Evolutionary conservation across 2,888 invertebrate genomes (phyloP).

Genomic region (Metallyticus violacea): DNA sequence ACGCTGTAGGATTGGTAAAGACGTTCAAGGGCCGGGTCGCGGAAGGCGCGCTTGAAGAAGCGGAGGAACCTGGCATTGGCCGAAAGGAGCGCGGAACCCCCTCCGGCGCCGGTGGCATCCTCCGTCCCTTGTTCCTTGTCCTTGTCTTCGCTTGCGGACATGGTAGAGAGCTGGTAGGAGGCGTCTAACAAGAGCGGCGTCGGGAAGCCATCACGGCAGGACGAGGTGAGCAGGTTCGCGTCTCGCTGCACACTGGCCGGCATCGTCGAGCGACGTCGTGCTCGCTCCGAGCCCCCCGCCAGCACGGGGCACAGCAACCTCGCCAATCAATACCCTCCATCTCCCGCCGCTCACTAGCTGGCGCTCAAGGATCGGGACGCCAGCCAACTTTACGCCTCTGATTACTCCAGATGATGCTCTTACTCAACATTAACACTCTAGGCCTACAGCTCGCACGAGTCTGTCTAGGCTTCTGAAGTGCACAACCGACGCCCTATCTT

Average conservation of each 20-base stretch:
- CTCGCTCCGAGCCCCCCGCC: not conserved
- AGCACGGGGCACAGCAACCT: not conserved
- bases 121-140: not conserved
- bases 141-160: not conserved
- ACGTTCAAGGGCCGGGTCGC: constrained; percentile 62
- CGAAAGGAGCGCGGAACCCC: not conserved
- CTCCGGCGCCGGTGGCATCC: not conserved
- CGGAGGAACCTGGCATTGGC: too few relatives aligned
- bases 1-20: constrained; percentile 70
- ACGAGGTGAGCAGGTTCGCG: not conserved
- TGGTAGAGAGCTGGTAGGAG: not conserved
- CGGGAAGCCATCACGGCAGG: not conserved
- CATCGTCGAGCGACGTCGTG: not conserved
- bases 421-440: too few relatives aligned
- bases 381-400: too few relatives aligned
- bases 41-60: constrained; percentile 50
- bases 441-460: too few relatives aligned
- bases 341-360: not conserved
- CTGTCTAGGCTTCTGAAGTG: too few relatives aligned
- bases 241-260: constrained; percentile 6
- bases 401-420: not conserved
- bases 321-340: constrained; percentile 26
- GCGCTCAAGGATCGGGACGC: not conserved
- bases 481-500: too few relatives aligned
- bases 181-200: not conserved